Base-by-base conservation (phyloP, 2,113 vertebrate species). In the Platysteira castanea region DNA sequence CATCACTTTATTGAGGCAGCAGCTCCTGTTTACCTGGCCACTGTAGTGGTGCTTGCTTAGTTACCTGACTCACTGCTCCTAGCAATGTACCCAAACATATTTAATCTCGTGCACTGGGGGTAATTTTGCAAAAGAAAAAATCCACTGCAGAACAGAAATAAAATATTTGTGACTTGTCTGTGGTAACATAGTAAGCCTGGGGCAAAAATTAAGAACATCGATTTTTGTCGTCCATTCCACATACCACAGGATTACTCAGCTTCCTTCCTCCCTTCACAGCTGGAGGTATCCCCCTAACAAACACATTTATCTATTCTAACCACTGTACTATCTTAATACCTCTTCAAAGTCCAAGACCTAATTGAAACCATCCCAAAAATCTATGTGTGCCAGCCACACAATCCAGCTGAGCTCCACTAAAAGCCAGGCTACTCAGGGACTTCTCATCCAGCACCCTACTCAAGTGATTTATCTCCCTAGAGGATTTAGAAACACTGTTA, bases 261-360 rank as follows among this genome's bases (percentile, higher is more conserved):
- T 93, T 86, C 54, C 94, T 90, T 88, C 71, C 42, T 69, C 54
- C 44, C 27, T 59, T 67, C 68, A 30, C 50, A 78, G 69, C 1
- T 80, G 71, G 59, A 71, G 59, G 24, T 50, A 54, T 42, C 21
- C 54, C 68, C 52, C 16, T 35, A 75, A 71, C 0, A 0, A 63
- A 79, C 26, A 68, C 33, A 71, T 74, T 84, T 41, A 54, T 82
- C 24, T 44, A 21, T 71, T 89, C 52, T n/a, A 89, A 56, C 28
- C 37, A 41, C 37, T 68, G 5, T 12, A 18, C 52, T 84, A 24
- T 49, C 69, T 61, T 74, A 94, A 68, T 41, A 44, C 11, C 13
- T 78, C 77, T 82, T 86, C 84, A 78, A 86, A 95, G 87, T 37
- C 47, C 52, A 49, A 75, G 30, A 77, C 19, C 60, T 86, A 91